These are phyloP conservation scores for Zygothrica quintamaculata DNA, from an alignment of 2,888 invertebrate species.

Conservation along the genomic window DNA sequence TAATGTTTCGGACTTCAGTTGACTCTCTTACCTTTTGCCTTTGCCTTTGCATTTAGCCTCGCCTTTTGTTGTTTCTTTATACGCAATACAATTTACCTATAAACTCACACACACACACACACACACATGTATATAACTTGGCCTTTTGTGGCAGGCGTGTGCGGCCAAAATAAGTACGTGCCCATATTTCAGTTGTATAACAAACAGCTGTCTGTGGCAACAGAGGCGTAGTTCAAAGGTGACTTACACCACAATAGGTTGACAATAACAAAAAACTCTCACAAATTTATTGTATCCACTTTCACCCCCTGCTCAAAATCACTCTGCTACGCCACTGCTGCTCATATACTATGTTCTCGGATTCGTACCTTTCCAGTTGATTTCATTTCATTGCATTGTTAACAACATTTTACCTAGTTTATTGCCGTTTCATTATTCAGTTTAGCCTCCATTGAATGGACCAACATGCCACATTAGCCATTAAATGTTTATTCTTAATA, in stretches of 20 bases:
- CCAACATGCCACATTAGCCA: constrained; percentile 37
- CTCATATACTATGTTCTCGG: constrained; percentile 17
- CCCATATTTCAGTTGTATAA: constrained; percentile 70
- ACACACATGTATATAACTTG: constrained; percentile 50
- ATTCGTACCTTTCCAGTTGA: constrained; percentile 23
- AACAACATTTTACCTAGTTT: constrained; percentile 51
- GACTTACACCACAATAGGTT: constrained; percentile 20
- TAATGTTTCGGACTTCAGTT: constrained; percentile 1
- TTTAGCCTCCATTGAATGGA: constrained; percentile 25
- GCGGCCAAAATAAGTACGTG: constrained; percentile 70
- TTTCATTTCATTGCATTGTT: constrained; percentile 39
- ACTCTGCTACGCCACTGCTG: constrained; percentile 37
- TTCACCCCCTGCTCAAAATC: not conserved
- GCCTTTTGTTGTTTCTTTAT: constrained; percentile 45
- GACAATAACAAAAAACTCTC: not conserved
- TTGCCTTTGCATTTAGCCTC: constrained; percentile 40
- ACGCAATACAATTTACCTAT: constrained; percentile 58
- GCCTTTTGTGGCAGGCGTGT: constrained; percentile 75
- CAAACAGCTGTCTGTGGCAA: constrained; percentile 61
- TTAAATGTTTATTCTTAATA: constrained; percentile 50
- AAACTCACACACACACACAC: constrained; percentile 22
- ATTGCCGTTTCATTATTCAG: constrained; percentile 54
- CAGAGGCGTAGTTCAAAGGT: constrained; percentile 48
- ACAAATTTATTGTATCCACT: too few relatives aligned
- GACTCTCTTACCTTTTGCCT: constrained; percentile 34